phyloP scores from a whole-genome alignment of 2,888 invertebrate genomes.

The Caenorhabditis afra region DNA sequence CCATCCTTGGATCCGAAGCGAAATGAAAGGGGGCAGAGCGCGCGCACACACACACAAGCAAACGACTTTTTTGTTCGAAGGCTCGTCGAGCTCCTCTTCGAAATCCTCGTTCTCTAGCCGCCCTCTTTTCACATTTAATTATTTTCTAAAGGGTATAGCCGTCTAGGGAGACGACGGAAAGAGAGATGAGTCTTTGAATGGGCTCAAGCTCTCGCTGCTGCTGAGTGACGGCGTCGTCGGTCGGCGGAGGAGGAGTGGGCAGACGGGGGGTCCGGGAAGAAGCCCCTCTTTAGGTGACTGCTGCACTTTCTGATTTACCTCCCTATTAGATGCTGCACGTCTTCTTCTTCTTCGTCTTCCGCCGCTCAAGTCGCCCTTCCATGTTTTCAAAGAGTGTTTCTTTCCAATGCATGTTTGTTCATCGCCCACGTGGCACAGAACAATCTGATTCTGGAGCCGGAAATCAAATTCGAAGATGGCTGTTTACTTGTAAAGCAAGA shows the following conservation, averaged over 20 bases:
- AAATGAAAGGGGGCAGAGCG: constrained; percentile 36
- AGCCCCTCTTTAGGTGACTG: constrained; percentile 12
- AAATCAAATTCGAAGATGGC: too few species aligned
- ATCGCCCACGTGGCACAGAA: too few species aligned
- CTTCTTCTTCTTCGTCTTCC: background rate
- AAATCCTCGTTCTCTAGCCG: constrained; percentile 51
- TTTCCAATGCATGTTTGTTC: too few species aligned
- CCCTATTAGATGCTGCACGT: background rate
- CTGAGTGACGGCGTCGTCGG: background rate
- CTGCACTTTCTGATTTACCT: constrained; percentile 38
- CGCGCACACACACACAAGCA: constrained; percentile 29
- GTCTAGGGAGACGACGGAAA: constrained; percentile 38
- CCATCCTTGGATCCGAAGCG: constrained; percentile 29
- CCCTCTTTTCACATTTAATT: constrained; percentile 54
- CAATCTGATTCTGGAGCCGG: too few species aligned
- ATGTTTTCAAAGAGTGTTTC: background rate
- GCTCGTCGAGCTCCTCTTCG: constrained; percentile 35
- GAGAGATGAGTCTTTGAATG: constrained; percentile 54
- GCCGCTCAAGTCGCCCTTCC: too few species aligned
- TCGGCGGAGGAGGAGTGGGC: background rate
- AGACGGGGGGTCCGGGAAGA: background rate
- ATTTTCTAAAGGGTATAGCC: constrained; percentile 60
- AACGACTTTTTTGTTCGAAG: constrained; percentile 55
- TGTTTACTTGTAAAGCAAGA: too few species aligned
- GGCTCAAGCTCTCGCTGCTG: constrained; percentile 45